Percentiles rank a stretch among this genome's conserved stretches.
These are phyloP conservation scores for Distichodus sexfasciatus DNA, from an alignment of 2,797 vertebrate genomes.

Conservation along the genomic window DNA sequence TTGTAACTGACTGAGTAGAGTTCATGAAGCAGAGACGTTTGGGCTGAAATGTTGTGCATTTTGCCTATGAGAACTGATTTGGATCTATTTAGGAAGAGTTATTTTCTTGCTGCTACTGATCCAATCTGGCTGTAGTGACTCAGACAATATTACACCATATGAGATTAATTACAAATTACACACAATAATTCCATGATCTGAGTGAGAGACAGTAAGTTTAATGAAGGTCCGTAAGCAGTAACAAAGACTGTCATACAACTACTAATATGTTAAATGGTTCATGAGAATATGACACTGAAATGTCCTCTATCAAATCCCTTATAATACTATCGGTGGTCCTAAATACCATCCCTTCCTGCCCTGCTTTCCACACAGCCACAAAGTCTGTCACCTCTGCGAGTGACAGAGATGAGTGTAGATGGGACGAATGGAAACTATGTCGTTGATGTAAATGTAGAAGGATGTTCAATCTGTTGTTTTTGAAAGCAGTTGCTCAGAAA, in stretches of 20 bases:
- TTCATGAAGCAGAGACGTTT: no score
- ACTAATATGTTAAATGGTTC: neutral
- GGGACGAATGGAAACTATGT: conserved; percentile 32
- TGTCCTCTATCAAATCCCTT: neutral
- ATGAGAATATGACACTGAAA: neutral
- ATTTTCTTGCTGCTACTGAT: no score
- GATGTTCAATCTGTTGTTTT: conserved; percentile 20
- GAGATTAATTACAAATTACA: no score
- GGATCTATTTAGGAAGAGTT: no score
- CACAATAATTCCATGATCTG: no score
- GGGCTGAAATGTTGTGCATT: no score
- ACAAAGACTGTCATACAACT: neutral
- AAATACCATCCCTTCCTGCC: conserved; percentile 5
- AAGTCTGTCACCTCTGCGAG: conserved; percentile 30
- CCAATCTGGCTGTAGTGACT: no score
- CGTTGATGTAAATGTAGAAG: neutral
- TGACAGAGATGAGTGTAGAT: neutral
- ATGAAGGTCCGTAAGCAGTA: no score
- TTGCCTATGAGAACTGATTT: no score
- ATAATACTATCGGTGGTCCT: neutral
- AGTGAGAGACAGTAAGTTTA: no score
- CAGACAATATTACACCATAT: no score
- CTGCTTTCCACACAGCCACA: conserved; percentile 16
- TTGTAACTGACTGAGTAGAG: no score
- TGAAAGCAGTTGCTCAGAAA: neutral